Evolutionary conservation across 2,113 vertebrate genomes (phyloP), one percentile per base, ranked within the genome.

Genomic region (Pseudois nayaur): DNA sequence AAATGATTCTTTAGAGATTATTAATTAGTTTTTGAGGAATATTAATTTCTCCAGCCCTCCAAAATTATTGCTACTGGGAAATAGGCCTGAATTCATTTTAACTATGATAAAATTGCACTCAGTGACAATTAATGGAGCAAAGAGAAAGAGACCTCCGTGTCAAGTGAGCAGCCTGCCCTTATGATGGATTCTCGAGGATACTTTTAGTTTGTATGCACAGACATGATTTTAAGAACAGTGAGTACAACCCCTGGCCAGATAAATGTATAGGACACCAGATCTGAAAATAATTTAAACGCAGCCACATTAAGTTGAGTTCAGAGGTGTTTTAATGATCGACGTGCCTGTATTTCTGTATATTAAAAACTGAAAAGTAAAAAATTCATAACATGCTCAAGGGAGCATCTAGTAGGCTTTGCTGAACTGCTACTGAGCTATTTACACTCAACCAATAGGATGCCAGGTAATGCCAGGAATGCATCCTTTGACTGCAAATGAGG

Each of bases 1-100:
- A 98, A 98, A 98, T 98, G 89, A 98, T 94, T 98, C 97, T 98
- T 98, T 97, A 89, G 97, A 98, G 98, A 98, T 97, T 97, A 98
- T 98, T 98, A 98, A 99, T 98, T 98, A 98, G 86, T 96, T 98
- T 98, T 98, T 95, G 92, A 99, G 94, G 97, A 98, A 98, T 99
- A 98, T 98, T 98, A 98, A 98, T 99, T 98, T 98, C 83, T 98
- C 62, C 85, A 96, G 95, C n/a, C 40, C 86, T 97, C 98, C 96
- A 90, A 94, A 98, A 95, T 97, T 97, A 98, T 98, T 98, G 98
- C 97, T 98, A 97, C 88, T 97, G 96, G 97, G 98, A 98, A 97
- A 98, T 94, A 97, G 83, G 74, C 86, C 96, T 97, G 97, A 98
- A 98, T 98, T 98, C 96, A 96, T 96, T 98, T 98, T 98, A 98